phyloP scores from a whole-genome alignment of 2,797 vertebrate genomes.

The Ptychobarbus kaznakovi region DNA sequence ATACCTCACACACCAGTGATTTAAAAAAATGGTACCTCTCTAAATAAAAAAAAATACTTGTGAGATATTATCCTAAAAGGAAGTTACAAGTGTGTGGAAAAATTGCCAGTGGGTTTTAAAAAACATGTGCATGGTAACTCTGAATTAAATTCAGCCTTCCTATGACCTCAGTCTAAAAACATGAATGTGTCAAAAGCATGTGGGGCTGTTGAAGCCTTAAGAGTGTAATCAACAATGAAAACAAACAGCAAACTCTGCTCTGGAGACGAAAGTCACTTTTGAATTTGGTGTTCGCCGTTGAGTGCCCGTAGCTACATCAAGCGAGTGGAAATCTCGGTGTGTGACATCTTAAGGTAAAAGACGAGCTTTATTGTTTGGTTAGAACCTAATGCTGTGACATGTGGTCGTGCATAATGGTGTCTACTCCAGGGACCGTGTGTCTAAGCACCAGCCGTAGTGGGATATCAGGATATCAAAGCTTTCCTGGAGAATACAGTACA shows the following conservation, averaged over 20 bases:
- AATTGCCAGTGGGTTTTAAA: neutral
- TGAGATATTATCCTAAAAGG: conserved; percentile 8
- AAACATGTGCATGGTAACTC: conserved; percentile 9
- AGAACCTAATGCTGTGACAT: conserved; percentile 39
- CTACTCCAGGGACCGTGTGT: conserved; percentile 44
- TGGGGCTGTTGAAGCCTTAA: conserved; percentile 18
- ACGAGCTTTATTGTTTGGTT: conserved; percentile 39
- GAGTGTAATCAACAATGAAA: conserved; percentile 35
- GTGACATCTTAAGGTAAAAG: conserved; percentile 36
- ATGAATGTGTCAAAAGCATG: conserved; percentile 26
- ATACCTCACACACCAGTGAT: neutral
- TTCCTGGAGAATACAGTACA: conserved; percentile 46
- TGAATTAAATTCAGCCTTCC: conserved; percentile 20
- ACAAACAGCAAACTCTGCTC: conserved; percentile 14
- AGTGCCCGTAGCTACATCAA: conserved; percentile 27
- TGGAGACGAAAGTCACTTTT: conserved; percentile 17
- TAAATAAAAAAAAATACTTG: neutral
- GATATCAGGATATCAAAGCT: conserved; percentile 44
- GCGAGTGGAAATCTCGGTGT: neutral
- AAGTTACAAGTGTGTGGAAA: neutral
- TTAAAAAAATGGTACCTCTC: neutral
- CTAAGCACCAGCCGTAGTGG: conserved; percentile 39
- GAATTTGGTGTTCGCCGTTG: neutral
- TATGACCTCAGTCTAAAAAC: conserved; percentile 28
- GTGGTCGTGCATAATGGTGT: conserved; percentile 37